A percentile compares a stretch with the other conserved stretches of the same genome.
phyloP scores from a whole-genome alignment of 2,888 invertebrate species.

The Toxonevra muliebris region DNA sequence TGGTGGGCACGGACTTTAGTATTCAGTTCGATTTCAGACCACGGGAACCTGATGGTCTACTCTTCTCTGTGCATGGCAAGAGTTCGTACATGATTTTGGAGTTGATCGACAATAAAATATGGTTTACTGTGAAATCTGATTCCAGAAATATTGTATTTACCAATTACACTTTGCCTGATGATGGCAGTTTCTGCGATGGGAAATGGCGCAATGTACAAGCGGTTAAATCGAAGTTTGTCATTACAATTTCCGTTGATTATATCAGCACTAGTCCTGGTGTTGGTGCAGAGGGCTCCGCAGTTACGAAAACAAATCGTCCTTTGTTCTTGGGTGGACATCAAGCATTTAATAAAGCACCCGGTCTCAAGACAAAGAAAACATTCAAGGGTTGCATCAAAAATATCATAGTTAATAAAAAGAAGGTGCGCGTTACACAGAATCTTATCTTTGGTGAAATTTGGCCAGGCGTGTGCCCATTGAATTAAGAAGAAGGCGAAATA shows the following conservation, averaged over 20 bases:
- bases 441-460: conserved; percentile 78
- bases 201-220: conserved; percentile 89
- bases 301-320: conserved; percentile 84
- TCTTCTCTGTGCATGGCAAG: conserved; percentile 86
- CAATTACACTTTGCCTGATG: conserved; percentile 73
- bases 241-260: conserved; percentile 87
- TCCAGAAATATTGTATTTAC: conserved; percentile 78
- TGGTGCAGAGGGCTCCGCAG: conserved; percentile 71
- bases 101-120: conserved; percentile 84
- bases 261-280: conserved; percentile 78
- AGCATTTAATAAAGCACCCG: conserved; percentile 67
- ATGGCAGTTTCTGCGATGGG: conserved; percentile 88
- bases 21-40: conserved; percentile 89
- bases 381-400: conserved; percentile 85
- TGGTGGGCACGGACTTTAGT: conserved; percentile 80
- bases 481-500: conserved; percentile 51
- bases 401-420: conserved; percentile 71
- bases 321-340: conserved; percentile 92
- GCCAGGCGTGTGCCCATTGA: conserved; percentile 81
- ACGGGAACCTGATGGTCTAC: conserved; percentile 81
- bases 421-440: conserved; percentile 66
- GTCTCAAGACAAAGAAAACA: conserved; percentile 75
- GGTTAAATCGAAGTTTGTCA: conserved; percentile 89
- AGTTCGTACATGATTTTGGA: conserved; percentile 86
- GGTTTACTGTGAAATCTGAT: conserved; percentile 81